Percentiles rank a stretch among this genome's conserved stretches.
Evolutionary conservation across 2,797 vertebrate genomes (phyloP).

Genomic region (Ctenosaura bakeri): DNA sequence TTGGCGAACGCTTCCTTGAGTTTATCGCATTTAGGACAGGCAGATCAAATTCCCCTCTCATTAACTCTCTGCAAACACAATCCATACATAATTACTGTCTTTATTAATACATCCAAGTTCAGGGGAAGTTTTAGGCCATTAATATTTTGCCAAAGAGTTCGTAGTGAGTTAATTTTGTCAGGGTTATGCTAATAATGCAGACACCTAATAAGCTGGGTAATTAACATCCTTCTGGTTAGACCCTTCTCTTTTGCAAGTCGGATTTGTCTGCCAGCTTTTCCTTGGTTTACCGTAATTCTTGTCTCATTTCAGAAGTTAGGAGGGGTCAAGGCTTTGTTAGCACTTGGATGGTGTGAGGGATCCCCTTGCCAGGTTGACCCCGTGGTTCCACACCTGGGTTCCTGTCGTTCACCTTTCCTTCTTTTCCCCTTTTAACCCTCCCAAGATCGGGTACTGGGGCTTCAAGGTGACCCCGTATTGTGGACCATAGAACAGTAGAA

Average conservation of each 20-base stretch:
- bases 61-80: conserved; percentile 70
- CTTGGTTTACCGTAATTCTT: conserved; percentile 57
- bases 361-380: no score
- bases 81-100: conserved; percentile 73
- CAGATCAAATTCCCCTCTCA: conserved; percentile 72
- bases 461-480: no score
- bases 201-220: conserved; percentile 71
- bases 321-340: neutral
- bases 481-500: no score
- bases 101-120: conserved; percentile 72
- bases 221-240: conserved; percentile 68
- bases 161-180: conserved; percentile 69
- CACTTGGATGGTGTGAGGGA: neutral
- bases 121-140: conserved; percentile 73
- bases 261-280: conserved; percentile 34
- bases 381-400: no score
- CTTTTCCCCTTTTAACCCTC: no score
- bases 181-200: conserved; percentile 72
- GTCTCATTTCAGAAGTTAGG: neutral
- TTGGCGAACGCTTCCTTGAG: conserved; percentile 71
- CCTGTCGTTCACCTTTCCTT: no score
- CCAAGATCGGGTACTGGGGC: no score
- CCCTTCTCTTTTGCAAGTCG: conserved; percentile 55
- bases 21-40: conserved; percentile 60
- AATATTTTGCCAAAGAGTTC: conserved; percentile 73